Conservation (phyloP, 1,140 invertebrate genomes). For the Eueides isabella region DNA sequence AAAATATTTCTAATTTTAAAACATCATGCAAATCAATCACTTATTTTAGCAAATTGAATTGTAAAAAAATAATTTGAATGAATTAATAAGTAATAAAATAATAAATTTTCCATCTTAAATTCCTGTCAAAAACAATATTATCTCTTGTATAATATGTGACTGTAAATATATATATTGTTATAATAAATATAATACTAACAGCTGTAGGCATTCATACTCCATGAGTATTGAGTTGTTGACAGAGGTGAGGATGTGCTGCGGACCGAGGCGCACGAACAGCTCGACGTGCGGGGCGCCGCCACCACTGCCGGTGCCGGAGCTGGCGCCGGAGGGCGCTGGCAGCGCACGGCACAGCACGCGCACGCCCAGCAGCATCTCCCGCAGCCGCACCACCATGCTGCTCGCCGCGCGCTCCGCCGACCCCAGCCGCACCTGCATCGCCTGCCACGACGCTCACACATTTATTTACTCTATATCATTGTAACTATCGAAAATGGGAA, state of each 20-base stretch:
- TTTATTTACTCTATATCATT: too few species aligned
- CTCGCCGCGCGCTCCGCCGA: conserved; percentile 76
- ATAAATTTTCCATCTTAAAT: too few species aligned
- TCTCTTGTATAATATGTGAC: neutral
- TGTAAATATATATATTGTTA: neutral
- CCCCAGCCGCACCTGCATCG: conserved; percentile 80
- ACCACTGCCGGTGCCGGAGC: conserved; percentile 24
- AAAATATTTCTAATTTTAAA: too few species aligned
- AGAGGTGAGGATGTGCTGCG: conserved; percentile 83
- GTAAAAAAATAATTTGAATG: too few species aligned
- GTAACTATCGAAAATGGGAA: too few species aligned
- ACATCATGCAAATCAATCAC: too few species aligned
- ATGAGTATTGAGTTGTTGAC: conserved; percentile 84
- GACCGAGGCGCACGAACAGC: conserved; percentile 83
- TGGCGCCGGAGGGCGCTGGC: conserved; percentile 64
- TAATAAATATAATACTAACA: conserved; percentile 44
- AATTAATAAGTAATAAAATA: too few species aligned
- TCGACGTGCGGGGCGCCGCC: conserved; percentile 78
- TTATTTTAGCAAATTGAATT: too few species aligned
- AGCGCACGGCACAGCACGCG: conserved; percentile 74
- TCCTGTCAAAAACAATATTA: too few species aligned
- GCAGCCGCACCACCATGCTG: conserved; percentile 72
- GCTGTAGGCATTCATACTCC: conserved; percentile 72
- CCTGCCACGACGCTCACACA: conserved; percentile 61
- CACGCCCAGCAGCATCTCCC: conserved; percentile 70